A percentile compares a stretch with the other conserved stretches of the same genome.
Conservation (phyloP, 2,113 vertebrate genomes). For the Xenus cinereus region DNA sequence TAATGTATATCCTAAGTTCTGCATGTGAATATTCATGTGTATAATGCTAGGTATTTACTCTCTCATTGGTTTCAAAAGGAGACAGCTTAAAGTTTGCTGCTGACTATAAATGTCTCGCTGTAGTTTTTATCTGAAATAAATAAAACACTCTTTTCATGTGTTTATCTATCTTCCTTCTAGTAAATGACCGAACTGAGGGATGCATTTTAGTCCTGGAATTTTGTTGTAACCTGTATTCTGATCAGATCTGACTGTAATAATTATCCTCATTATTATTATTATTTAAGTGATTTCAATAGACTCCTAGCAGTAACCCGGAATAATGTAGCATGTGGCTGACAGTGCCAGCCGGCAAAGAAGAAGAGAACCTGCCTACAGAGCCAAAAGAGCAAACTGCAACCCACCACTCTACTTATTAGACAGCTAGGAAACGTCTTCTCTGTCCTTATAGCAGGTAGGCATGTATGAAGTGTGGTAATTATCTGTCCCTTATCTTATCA, state of each 20-base stretch:
- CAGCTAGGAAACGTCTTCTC: neutral
- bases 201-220: neutral
- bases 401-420: neutral
- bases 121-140: neutral
- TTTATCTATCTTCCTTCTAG: neutral
- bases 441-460: slow-evolving; percentile 13
- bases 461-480: slow-evolving; percentile 33
- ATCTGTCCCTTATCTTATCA: slow-evolving; percentile 26
- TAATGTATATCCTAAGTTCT: neutral
- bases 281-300: neutral
- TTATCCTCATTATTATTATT: neutral
- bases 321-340: neutral
- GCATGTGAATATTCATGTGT: neutral
- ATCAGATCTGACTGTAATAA: neutral
- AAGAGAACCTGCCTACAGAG: neutral
- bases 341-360: neutral
- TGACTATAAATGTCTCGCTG: neutral
- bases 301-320: neutral
- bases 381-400: neutral
- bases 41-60: neutral
- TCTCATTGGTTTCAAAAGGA: neutral
- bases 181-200: neutral
- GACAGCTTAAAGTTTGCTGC: neutral
- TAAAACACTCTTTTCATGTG: neutral
- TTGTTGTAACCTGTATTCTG: neutral